Percentiles rank a stretch among this genome's conserved stretches.
These are phyloP conservation scores for Symphodus melops DNA, from an alignment of 2,113 vertebrate species.

Conservation along the genomic window DNA sequence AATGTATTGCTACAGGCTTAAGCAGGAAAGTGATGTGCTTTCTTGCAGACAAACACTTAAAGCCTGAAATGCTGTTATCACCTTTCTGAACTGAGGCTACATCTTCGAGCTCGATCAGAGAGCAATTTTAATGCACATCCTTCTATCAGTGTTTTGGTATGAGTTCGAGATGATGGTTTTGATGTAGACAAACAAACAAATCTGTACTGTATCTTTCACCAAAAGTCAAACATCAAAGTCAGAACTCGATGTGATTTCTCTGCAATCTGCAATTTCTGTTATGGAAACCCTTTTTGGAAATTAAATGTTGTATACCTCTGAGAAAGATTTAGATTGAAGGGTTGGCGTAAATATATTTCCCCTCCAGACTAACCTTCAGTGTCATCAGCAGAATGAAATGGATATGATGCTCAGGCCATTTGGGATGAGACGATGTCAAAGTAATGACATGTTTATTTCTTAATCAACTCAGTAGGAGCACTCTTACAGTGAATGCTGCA, in stretches of 20 bases:
- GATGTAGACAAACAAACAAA: too few species aligned
- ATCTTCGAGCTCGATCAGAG: constrained; percentile 22
- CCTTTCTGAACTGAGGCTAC: constrained; percentile 1
- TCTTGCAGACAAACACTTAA: not conserved
- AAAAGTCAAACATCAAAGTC: constrained; percentile 9
- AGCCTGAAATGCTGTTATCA: constrained; percentile 19
- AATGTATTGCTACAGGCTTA: constrained; percentile 19
- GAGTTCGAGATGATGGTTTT: too few species aligned
- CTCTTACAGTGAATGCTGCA: constrained; percentile 43
- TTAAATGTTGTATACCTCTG: not conserved
- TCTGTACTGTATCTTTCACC: constrained; percentile 3
- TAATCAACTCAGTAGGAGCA: constrained; percentile 43
- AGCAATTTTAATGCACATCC: not conserved
- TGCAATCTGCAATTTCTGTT: constrained; percentile 10
- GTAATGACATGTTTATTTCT: constrained; percentile 51
- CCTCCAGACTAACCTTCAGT: constrained; percentile 1
- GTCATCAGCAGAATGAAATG: constrained; percentile 19
- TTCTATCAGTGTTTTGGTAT: too few species aligned
- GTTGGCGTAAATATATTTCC: not conserved
- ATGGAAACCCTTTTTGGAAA: constrained; percentile 1
- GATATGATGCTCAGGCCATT: constrained; percentile 16
- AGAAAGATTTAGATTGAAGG: not conserved
- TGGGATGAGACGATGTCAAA: constrained; percentile 37
- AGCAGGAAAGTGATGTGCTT: not conserved
- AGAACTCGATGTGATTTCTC: not conserved